Conservation (phyloP, 2,888 invertebrate species). For the Thecophora atra region DNA sequence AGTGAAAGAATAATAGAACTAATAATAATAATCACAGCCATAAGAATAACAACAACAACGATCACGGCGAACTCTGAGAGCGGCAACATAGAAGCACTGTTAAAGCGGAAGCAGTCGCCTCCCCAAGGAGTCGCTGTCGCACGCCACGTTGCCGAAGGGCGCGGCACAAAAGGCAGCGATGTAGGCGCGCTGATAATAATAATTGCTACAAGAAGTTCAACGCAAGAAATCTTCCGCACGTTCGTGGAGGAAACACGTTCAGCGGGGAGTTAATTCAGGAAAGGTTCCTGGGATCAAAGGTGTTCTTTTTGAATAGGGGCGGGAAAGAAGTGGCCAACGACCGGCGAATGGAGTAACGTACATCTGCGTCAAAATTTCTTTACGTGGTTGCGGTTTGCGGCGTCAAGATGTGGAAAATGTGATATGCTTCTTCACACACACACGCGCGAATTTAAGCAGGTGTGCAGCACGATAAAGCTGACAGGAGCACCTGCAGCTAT, state of each 20-base stretch:
- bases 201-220: slow-evolving; percentile 39
- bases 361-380: background rate
- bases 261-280: background rate
- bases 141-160: slow-evolving; percentile 7
- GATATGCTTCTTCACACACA: slow-evolving; percentile 2
- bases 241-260: slow-evolving; percentile 12
- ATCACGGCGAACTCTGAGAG: too few relatives aligned
- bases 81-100: too few relatives aligned
- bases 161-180: slow-evolving; percentile 27
- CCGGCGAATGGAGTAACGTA: background rate
- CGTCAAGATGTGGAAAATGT: slow-evolving; percentile 21
- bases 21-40: too few relatives aligned
- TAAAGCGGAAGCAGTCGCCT: too few relatives aligned
- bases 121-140: slow-evolving; percentile 4
- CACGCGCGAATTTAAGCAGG: background rate
- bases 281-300: too few relatives aligned
- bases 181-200: slow-evolving; percentile 39
- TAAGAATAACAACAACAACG: too few relatives aligned
- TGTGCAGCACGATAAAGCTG: background rate
- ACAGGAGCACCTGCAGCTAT: background rate
- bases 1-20: too few relatives aligned
- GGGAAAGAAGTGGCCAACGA: background rate
- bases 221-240: slow-evolving; percentile 31
- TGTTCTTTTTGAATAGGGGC: too few relatives aligned
- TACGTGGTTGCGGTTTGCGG: slow-evolving; percentile 18